Evolutionary conservation across 2,888 invertebrate species (phyloP).

Genomic region (Beris chalybata): DNA sequence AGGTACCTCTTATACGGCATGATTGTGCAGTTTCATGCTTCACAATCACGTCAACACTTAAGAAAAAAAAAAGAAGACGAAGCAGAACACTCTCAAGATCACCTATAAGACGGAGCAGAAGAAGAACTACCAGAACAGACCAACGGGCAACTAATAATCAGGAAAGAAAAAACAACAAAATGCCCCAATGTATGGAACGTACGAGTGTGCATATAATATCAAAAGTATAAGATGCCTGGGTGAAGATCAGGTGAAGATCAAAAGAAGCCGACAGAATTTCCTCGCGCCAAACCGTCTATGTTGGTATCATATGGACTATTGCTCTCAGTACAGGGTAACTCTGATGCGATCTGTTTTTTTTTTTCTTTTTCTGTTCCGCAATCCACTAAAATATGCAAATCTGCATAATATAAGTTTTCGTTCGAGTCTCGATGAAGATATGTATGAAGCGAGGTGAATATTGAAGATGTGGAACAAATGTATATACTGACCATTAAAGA

Average conservation of each 20-base stretch:
- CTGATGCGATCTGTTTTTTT: too few relatives aligned
- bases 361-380: too few relatives aligned
- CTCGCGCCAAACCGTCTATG: slow-evolving; percentile 38
- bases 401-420: too few relatives aligned
- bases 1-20: slow-evolving; percentile 4
- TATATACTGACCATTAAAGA: too few relatives aligned
- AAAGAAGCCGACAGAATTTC: slow-evolving; percentile 35
- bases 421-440: too few relatives aligned
- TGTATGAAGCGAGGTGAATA: too few relatives aligned
- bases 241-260: slow-evolving; percentile 38
- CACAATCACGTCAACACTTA: slow-evolving; percentile 28
- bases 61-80: too few relatives aligned
- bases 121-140: background rate
- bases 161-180: slow-evolving; percentile 9
- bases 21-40: slow-evolving; percentile 26
- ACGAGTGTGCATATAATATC: slow-evolving; percentile 7
- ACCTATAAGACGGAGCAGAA: background rate
- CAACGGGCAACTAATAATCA: slow-evolving; percentile 29
- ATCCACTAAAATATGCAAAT: too few relatives aligned
- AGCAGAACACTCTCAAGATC: background rate
- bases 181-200: background rate
- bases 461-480: too few relatives aligned
- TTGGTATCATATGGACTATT: too few relatives aligned
- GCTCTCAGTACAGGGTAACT: too few relatives aligned
- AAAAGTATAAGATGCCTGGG: slow-evolving; percentile 13